Conservation (phyloP, 2,888 invertebrate genomes). For the Euproctis similis region DNA sequence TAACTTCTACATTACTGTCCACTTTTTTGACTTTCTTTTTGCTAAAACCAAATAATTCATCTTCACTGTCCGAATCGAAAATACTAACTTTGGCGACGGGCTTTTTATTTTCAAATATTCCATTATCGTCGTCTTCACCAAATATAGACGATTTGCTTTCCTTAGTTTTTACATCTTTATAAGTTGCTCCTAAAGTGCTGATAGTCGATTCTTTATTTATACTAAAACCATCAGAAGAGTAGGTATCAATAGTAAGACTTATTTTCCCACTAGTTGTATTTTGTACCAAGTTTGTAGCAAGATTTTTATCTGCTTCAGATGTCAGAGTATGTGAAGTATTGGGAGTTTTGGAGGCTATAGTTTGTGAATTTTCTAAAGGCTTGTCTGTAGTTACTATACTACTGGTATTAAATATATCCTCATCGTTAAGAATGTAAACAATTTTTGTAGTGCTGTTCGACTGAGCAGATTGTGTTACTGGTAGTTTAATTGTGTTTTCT, state of each 20-base stretch:
- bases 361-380: background rate
- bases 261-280: background rate
- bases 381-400: slow-evolving; percentile 6
- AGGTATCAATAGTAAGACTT: too few species aligned
- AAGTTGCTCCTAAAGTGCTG: slow-evolving; percentile 14
- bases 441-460: slow-evolving; percentile 34
- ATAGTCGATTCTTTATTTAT: slow-evolving; percentile 3
- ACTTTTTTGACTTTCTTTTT: slow-evolving; percentile 17
- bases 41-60: slow-evolving; percentile 41
- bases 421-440: slow-evolving; percentile 58
- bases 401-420: slow-evolving; percentile 51
- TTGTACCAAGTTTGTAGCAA: background rate
- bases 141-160: slow-evolving; percentile 33
- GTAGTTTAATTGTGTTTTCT: background rate
- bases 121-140: slow-evolving; percentile 47
- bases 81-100: slow-evolving; percentile 24
- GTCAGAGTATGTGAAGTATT: too few species aligned
- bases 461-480: slow-evolving; percentile 3
- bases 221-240: too few species aligned
- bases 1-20: slow-evolving; percentile 21
- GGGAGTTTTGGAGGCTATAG: too few species aligned
- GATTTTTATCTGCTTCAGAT: too few species aligned
- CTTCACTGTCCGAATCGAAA: slow-evolving; percentile 55
- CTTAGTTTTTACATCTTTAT: slow-evolving; percentile 4
- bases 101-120: slow-evolving; percentile 37